Percentiles rank a stretch among this genome's conserved stretches.
Conservation (phyloP, 2,113 vertebrate genomes). For the Turnix velox region DNA sequence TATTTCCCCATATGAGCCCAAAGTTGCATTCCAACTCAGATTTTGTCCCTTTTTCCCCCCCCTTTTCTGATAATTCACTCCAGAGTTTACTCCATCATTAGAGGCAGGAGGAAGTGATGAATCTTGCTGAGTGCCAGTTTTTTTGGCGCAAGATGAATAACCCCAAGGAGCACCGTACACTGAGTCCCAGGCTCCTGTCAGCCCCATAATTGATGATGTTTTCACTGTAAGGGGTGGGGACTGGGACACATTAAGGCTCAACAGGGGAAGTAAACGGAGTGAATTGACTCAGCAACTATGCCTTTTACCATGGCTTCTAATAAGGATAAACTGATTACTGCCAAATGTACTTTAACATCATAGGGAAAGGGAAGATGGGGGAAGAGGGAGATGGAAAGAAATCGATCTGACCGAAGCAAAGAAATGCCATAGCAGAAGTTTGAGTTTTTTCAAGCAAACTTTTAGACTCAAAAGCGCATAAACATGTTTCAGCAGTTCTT, state of each 20-base stretch:
- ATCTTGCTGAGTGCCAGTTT: slow-evolving; percentile 67
- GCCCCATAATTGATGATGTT: slow-evolving; percentile 91
- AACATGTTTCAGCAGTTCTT: background rate
- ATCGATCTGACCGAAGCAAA: slow-evolving; percentile 35
- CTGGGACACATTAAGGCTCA: slow-evolving; percentile 75
- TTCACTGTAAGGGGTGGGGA: slow-evolving; percentile 88
- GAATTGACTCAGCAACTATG: slow-evolving; percentile 85
- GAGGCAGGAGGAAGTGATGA: slow-evolving; percentile 68
- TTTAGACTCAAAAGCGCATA: background rate
- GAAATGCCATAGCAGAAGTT: background rate
- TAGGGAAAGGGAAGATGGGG: background rate
- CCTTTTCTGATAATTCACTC: slow-evolving; percentile 53
- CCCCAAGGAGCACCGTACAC: slow-evolving; percentile 78
- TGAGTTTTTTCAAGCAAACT: slow-evolving; percentile 11
- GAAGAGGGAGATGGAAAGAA: background rate
- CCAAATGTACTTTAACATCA: slow-evolving; percentile 67
- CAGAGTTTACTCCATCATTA: slow-evolving; percentile 58
- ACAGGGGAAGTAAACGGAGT: slow-evolving; percentile 67
- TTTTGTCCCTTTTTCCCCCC: background rate
- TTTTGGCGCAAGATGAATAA: slow-evolving; percentile 81
- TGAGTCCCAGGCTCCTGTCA: slow-evolving; percentile 81
- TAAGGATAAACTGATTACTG: slow-evolving; percentile 74
- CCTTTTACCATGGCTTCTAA: slow-evolving; percentile 77
- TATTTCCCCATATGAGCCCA: background rate
- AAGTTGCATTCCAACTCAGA: background rate